Evolutionary conservation across 2,113 vertebrate genomes (phyloP).

Genomic region (Sminthopsis crassicaudata): DNA sequence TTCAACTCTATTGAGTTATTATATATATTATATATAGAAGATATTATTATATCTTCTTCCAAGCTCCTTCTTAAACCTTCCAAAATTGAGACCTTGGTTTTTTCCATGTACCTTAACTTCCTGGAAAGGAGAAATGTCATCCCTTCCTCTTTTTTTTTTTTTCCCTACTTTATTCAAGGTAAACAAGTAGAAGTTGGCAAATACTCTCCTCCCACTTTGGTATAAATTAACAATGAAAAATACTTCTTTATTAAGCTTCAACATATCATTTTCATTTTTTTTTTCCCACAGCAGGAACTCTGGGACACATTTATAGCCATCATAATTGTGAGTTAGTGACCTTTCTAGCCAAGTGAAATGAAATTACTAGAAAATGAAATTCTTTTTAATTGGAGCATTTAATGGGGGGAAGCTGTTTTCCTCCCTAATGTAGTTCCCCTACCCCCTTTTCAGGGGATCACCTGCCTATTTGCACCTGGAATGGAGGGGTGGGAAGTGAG

Average conservation of each 20-base stretch:
- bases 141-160: not conserved
- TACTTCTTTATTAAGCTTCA: slow-evolving; percentile 75
- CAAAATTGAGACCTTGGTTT: not conserved
- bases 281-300: slow-evolving; percentile 75
- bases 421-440: slow-evolving; percentile 28
- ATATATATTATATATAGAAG: no score
- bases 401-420: slow-evolving; percentile 71
- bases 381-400: slow-evolving; percentile 86
- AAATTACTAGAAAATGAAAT: slow-evolving; percentile 86
- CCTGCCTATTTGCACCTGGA: slow-evolving; percentile 63
- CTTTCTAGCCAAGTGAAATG: slow-evolving; percentile 87
- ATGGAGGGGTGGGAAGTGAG: not conserved
- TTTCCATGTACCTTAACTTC: not conserved
- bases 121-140: not conserved
- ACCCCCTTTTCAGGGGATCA: slow-evolving; percentile 39
- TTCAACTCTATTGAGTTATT: no score
- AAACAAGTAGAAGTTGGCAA: slow-evolving; percentile 55
- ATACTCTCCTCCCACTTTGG: slow-evolving; percentile 55
- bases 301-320: slow-evolving; percentile 84
- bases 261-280: slow-evolving; percentile 77
- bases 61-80: not conserved
- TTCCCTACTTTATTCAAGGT: slow-evolving; percentile 5
- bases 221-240: slow-evolving; percentile 74
- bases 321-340: slow-evolving; percentile 87
- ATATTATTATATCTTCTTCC: not conserved